Conservation (phyloP, 2,797 vertebrate species). For the Coilia nasus region DNA sequence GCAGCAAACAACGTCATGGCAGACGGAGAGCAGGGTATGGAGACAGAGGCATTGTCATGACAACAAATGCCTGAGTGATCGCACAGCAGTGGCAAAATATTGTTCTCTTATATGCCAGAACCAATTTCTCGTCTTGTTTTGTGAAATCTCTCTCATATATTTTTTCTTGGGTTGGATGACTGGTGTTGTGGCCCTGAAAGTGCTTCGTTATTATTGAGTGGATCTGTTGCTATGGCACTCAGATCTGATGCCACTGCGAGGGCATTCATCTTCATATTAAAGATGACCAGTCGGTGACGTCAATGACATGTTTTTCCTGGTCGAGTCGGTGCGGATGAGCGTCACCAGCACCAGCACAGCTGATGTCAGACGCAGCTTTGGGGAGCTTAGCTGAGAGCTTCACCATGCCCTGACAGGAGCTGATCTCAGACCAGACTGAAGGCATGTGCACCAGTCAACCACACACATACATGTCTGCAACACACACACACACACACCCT, state of each 20-base stretch:
- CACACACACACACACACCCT: background rate
- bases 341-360: background rate
- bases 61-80: slow-evolving; percentile 29
- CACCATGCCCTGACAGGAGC: background rate
- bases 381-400: background rate
- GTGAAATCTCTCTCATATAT: background rate
- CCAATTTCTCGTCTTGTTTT: background rate
- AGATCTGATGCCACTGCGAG: background rate
- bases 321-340: background rate
- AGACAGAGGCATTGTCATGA: slow-evolving; percentile 22
- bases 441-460: background rate
- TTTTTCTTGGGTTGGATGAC: background rate
- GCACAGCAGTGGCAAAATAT: slow-evolving; percentile 30
- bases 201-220: slow-evolving; percentile 11
- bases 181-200: background rate
- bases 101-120: slow-evolving; percentile 26
- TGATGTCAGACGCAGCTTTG: background rate
- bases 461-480: background rate
- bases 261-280: background rate
- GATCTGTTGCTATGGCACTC: slow-evolving; percentile 11
- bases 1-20: background rate
- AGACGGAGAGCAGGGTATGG: background rate
- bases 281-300: background rate
- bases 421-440: background rate
- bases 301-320: background rate